phyloP scores from a whole-genome alignment of 2,888 invertebrate species.

The Argyra leucocephala region DNA sequence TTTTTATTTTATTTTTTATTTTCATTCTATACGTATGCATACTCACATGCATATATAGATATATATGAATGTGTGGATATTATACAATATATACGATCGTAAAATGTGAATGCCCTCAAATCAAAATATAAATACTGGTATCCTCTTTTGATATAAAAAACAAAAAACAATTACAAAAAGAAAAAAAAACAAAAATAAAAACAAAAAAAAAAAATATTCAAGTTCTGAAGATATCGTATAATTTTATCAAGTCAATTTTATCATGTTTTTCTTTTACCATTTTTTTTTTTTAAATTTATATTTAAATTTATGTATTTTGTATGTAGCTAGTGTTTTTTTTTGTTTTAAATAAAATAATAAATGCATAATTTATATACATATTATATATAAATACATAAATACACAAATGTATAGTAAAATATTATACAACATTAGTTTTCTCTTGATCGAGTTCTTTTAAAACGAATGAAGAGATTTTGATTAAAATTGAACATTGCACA shows the following conservation, averaged over 20 bases:
- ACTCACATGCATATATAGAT: not conserved
- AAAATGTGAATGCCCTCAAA: conserved; percentile 3
- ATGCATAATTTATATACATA: not conserved
- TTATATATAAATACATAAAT: not conserved
- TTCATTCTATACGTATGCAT: not conserved
- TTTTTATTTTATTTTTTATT: not conserved
- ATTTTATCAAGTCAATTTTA: not conserved
- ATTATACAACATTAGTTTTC: not conserved
- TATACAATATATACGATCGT: not conserved
- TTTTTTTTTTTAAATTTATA: too few species aligned
- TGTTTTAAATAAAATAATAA: too few species aligned
- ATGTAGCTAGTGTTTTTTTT: too few species aligned
- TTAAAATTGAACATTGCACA: not conserved
- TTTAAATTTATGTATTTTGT: too few species aligned
- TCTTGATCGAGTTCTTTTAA: not conserved
- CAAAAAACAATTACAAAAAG: too few species aligned
- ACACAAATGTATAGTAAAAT: not conserved
- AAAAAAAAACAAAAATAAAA: too few species aligned
- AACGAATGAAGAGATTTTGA: not conserved
- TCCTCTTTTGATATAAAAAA: not conserved
- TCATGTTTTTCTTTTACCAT: too few species aligned
- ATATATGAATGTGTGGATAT: not conserved
- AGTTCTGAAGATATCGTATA: not conserved
- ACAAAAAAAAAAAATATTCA: too few species aligned
- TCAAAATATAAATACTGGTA: not conserved